Base-by-base conservation (phyloP, 2,113 vertebrate species). In the Tringa solitaria region DNA sequence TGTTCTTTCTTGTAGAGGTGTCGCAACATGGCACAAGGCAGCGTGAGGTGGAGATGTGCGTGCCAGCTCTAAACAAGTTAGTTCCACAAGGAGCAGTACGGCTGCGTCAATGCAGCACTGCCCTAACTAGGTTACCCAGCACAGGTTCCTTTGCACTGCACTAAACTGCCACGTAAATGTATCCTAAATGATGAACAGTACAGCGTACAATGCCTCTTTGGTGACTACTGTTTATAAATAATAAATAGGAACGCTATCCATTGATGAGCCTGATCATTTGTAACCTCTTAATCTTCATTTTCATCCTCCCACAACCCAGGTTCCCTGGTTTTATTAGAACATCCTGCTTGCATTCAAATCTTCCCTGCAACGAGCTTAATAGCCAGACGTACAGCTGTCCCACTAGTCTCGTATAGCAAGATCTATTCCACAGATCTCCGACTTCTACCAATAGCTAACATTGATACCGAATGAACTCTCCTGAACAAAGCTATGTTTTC, bases 401-500 rank as follows among this genome's bases (percentile, higher is more conserved):
- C 70, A 61, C 87, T 43, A 65, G 74, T 84, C 95, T 89, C 33
- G 15, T 80, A 72, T 7, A 91, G 89, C 39, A 50, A 91, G 91
- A 97, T 91, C 84, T 95, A 76, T 93, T 93, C 95, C 79, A 96
- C 92, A 97, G 92, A 97, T 93, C 94, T 95, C 76, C 0, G 27
- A 96, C 95, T 96, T 90, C 96, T 96, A 96, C 97, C 94, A 98
- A 96, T 39, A 91, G 87, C 95, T 96, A 97, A 97, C 96, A 90
- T 4, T 93, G 97, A 97, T 98, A 98, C 97, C 51, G 46, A 98
- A 98, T 95, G 96, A 97, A 96, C 97, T 95, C 97, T 87, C 75
- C 83, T 53, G 96, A 98, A 98, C 97, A 97, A 97, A 97, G 97
- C 98, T 98, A 96, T 98, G 98, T 98, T 98, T 98, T 98, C 98